Base-by-base conservation (phyloP, 2,888 invertebrate species). In the Resseliella maxima region DNA sequence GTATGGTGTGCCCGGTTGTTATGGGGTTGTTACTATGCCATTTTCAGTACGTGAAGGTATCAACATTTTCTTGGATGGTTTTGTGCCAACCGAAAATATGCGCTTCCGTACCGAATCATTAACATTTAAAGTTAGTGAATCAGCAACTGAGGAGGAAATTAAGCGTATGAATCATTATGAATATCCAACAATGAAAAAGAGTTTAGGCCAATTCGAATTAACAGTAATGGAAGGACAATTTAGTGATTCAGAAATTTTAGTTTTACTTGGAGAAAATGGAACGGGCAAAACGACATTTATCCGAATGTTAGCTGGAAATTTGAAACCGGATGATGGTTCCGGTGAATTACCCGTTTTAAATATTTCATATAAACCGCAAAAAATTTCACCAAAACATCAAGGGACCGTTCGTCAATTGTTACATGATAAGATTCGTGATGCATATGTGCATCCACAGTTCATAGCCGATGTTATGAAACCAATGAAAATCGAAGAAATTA, bases 231-330 rank as follows among this genome's bases (percentile, higher is more conserved):
- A 95, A 88, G 99, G 99, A 15, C 97, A 98, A 90, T 99, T 99
- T 91, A 99, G 99, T 21, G 99, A 99, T 92, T 99, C 99, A 0
- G 99, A 99, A 92, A 99, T 99, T 91, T 94, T 99, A 89, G 99
- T 99, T 15, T 93, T 99, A 90, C 93, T 99, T 87, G 96, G 96
- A 64, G 99, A 99, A 91, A 99, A 99, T 91, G 99, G 99, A 88
- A 99, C 99, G 36, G 99, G 99, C 85, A 99, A 99, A 92, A 99
- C 99, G 0, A 99, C 99, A 10, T 98, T 99, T 90, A 99, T 99
- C 89, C 93, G 98, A 89, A 97, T 99, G 97, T 92, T 99, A 90
- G 99, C 99, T 89, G 99, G 99, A 86, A 96, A 97, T 90, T 92
- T 99, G 89, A 94, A 95, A 88, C 97, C 99, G 0, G 99, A 99